Evolutionary conservation across 2,113 vertebrate genomes (phyloP).

Genomic region (Bothrops jararaca): DNA sequence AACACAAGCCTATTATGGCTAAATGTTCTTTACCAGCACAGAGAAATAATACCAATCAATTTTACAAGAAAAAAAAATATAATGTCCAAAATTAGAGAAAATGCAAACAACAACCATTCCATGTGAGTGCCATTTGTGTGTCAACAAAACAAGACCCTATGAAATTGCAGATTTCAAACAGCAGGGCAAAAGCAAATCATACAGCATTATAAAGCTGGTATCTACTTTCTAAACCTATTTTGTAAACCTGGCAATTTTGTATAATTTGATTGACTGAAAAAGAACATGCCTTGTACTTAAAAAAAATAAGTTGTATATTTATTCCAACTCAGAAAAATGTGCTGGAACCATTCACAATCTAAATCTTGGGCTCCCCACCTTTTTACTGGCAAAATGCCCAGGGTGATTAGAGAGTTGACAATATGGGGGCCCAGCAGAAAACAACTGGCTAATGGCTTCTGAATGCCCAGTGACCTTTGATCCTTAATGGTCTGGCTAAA

Average conservation of each 20-base stretch:
- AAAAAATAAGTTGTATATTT: constrained; percentile 59
- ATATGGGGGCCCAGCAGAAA: constrained; percentile 75
- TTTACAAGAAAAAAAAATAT: constrained; percentile 4
- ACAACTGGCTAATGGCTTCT: constrained; percentile 83
- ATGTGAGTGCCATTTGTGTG: constrained; percentile 27
- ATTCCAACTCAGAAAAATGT: constrained; percentile 52
- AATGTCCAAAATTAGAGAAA: constrained; percentile 49
- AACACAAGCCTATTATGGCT: constrained; percentile 73
- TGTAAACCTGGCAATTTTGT: constrained; percentile 28
- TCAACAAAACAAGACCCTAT: constrained; percentile 19
- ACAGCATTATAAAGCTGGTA: background rate
- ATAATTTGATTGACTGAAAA: constrained; percentile 17
- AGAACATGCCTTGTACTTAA: constrained; percentile 47
- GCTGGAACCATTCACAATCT: background rate
- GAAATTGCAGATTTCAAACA: constrained; percentile 45
- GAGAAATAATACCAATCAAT: constrained; percentile 17
- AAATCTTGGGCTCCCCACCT: constrained; percentile 53
- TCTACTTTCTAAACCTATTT: constrained; percentile 37
- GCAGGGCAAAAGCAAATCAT: background rate
- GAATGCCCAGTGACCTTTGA: constrained; percentile 80
- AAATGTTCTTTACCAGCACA: constrained; percentile 62
- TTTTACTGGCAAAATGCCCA: constrained; percentile 64
- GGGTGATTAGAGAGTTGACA: constrained; percentile 80
- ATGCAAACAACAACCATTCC: constrained; percentile 35
- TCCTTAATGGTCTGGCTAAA: constrained; percentile 71